Evolutionary conservation across 2,888 invertebrate species (phyloP), one percentile per base, ranked within the genome.

Genomic region (Tridacna crocea): DNA sequence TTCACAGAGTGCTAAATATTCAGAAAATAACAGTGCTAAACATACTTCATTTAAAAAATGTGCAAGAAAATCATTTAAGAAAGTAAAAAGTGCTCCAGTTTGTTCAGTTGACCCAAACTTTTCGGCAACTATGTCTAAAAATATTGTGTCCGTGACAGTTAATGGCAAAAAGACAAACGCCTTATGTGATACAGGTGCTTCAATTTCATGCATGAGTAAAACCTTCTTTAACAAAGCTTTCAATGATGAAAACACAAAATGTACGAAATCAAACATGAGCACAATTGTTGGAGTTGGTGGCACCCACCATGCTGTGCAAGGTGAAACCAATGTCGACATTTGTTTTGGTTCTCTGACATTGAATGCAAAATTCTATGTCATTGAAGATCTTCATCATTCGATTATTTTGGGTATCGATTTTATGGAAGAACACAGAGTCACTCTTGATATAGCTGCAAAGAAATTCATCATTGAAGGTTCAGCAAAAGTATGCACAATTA

Each of bases 41-140:
- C 60, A 47, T 61, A 47, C 36, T 58, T 24, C 22, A 63, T 63
- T 24, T 10, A 15, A 63, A 22, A 26, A 10, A 55, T n/a, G 55
- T 24, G 24, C 19, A 24, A 63, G 26, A 63, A 15, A 24, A 19
- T 48, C 73, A 48, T n/a, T 22, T 17, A 19, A 17, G 17, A 17
- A 55, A 55, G 10, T 55, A 17, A 55, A 55, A 55, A 55, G 55
- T 55, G 55, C n/a, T 55, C 55, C 55, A 55, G 55, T 55, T 61
- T 74, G 36, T 55, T 63, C 22, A 24, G 11, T 55, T 55, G 19
- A 55, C 19, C 73, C 82, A 17, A 82, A 82, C 46, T 82, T 77
- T 75, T 78, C 82, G 8, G 58, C 78, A 10, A 15, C 22, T 22
- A 73, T 82, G 82, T 63, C 63, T 19, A 82, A 73, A 51, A 82